Base-by-base conservation (phyloP, 2,113 vertebrate genomes). In the Cheirogaleus medius region DNA sequence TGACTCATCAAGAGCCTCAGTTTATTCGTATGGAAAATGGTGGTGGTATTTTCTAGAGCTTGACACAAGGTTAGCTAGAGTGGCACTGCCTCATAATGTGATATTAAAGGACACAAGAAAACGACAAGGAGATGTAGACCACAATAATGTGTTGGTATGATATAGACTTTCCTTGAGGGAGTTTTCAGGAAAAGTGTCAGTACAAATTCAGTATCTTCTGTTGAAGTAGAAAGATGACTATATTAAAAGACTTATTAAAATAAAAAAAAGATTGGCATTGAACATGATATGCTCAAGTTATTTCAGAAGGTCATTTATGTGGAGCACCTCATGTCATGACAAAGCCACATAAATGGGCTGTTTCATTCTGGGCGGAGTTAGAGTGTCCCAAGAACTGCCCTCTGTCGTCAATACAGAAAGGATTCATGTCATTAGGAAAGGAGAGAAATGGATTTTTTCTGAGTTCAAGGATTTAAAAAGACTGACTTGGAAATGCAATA, bases 271-370 rank as follows among this genome's bases (percentile, higher is more conserved):
- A 42, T 87, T 94, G 80, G 60, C 88, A 56, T 15, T 34, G 80
- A 87, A 34, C 1, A 8, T 42, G 39, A 69, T 58, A 77, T 78
- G 27, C 44, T n/a, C 87, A 69, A 49, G 15, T 84, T 85, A 71
- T 93, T 81, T 92, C 71, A 60, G 84, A 96, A 94, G 88, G 39
- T 54, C 37, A 18, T 82, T 56, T 85, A 32, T 47, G 10, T 77
- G 56, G 42, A 78, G 17, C 9, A 49, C 32, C 39, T 97, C 54
- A 42, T 89, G 95, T 94, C 23, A 34, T 87, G 81, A 91, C 49
- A 66, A 80, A 77, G 54, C 11, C 68, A 84, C 56, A 91, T 47
- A 44, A 78, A 74, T 56, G 82, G 68, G 10, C 77, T 78, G 60
- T n/a, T 95, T 39, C 44, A 3, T 23, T 74, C 63, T 83, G 49